Base-by-base conservation (phyloP, 2,113 vertebrate species). In the Phyllopteryx taeniolatus region DNA sequence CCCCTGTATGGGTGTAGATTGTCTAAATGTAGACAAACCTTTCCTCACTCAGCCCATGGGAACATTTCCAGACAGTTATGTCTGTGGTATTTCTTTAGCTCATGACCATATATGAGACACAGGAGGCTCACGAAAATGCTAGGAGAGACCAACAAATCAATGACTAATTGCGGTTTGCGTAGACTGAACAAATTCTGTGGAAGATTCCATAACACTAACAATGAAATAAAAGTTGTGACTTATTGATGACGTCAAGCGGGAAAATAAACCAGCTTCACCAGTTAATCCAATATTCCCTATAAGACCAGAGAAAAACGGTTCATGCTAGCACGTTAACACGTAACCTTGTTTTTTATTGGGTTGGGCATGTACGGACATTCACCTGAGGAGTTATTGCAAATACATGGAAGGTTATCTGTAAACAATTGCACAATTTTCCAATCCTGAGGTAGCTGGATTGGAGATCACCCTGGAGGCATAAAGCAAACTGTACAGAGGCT, bases 91-190 rank as follows among this genome's bases (percentile, higher is more conserved):
- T 79, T 74, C 15, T 60, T 4, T 64, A 31, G 17, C 49, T n/a
- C 71, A 46, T 84, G 74, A 79, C 54, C 51, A 68, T 8, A 43
- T 46, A 68, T 87, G 84, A 88, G 81, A 82, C 83, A 86, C 46
- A 73, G 60, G 77, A 75, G 42, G 39, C 59, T 74, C 44, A n/a
- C 15, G 31, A 65, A 73, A 74, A 70, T 2, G 2, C 56, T 59
- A 0, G 0, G 13, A 0, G 22, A n/a, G 31, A 20, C 12, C 1
- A 59, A 39, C 31, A 14, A 8, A 8, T 60, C 47, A 62, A 31
- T 83, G 77, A 85, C 70, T 79, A 76, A 85, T 64, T 62, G 53
- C 61, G 71, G 14, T 71, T 33, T n/a, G 54, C 19, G n/a, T 73
- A 42, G 54, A 8, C 69, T 8, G n/a, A 2, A 61, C 57, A 83